Evolutionary conservation across 2,797 vertebrate genomes (phyloP).

Genomic region (Hyperoplus lanceolatus): DNA sequence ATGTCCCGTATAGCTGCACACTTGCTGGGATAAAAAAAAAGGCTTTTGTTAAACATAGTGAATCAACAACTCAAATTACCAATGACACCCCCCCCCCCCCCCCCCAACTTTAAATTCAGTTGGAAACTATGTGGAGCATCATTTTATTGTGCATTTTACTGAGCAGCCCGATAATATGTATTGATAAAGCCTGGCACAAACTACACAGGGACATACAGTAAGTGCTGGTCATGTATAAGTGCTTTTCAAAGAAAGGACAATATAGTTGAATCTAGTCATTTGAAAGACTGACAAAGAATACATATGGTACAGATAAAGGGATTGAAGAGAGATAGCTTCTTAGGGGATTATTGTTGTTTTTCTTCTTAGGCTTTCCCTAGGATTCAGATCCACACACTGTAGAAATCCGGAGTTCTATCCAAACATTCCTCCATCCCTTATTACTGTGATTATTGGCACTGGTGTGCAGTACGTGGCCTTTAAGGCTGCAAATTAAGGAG

Average conservation of each 20-base stretch:
- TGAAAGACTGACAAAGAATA: too few species aligned
- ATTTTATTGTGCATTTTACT: not conserved
- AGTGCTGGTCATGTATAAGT: not conserved
- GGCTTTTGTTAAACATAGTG: too few species aligned
- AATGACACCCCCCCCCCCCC: too few species aligned
- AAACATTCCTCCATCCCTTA: conserved; percentile 49
- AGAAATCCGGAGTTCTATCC: conserved; percentile 43
- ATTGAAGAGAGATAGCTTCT: conserved; percentile 6
- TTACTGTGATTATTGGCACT: conserved; percentile 72
- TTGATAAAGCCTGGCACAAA: not conserved
- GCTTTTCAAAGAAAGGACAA: not conserved
- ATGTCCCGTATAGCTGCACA: not conserved
- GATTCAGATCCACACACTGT: conserved; percentile 30
- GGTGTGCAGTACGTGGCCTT: conserved; percentile 29
- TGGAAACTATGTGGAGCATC: too few species aligned
- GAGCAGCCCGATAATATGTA: too few species aligned
- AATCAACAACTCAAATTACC: too few species aligned
- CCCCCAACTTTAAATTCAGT: too few species aligned
- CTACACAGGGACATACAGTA: not conserved
- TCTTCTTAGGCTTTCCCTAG: not conserved
- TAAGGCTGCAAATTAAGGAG: conserved; percentile 56
- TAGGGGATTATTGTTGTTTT: conserved; percentile 13
- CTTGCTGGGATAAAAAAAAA: not conserved
- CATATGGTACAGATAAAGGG: too few species aligned
- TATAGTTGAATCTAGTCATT: not conserved